phyloP scores from a whole-genome alignment of 2,113 vertebrate genomes.

The Ia io region DNA sequence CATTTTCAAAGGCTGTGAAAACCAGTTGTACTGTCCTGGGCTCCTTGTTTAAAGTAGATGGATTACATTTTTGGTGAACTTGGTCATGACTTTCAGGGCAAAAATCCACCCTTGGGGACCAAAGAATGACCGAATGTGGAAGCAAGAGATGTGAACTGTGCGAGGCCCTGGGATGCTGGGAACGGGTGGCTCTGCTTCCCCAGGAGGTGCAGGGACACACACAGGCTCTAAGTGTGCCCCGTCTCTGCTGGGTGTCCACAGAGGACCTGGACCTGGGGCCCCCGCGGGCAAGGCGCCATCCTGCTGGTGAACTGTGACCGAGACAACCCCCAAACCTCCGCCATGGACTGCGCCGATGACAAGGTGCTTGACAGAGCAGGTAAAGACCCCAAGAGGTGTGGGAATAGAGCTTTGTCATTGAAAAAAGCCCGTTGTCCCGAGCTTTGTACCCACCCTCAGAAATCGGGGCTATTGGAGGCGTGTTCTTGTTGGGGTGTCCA shows the following conservation, averaged over 20 bases:
- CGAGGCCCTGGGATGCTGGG: rapidly evolving
- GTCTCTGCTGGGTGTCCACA: slow-evolving; percentile 56
- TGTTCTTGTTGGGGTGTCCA: too few species aligned
- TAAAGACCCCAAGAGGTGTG: not conserved
- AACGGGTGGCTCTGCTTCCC: rapidly evolving
- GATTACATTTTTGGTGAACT: not conserved
- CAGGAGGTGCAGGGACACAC: not conserved
- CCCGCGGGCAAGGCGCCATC: slow-evolving; percentile 88
- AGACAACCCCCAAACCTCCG: slow-evolving; percentile 66
- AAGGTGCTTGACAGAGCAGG: not conserved
- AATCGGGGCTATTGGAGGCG: rapidly evolving
- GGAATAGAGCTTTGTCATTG: rapidly evolving
- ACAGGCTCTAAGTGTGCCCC: rapidly evolving
- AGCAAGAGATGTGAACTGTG: rapidly evolving
- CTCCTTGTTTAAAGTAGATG: not conserved
- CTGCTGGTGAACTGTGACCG: slow-evolving; percentile 95
- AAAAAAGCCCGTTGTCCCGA: rapidly evolving
- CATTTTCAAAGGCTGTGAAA: not conserved
- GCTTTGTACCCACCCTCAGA: rapidly evolving
- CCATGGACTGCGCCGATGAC: not conserved
- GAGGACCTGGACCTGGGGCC: slow-evolving; percentile 94
- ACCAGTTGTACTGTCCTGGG: not conserved
- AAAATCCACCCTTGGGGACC: not conserved
- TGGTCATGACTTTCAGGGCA: not conserved
- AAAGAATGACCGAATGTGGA: too few species aligned